Evolutionary conservation across 2,888 invertebrate genomes (phyloP), one percentile per base, ranked within the genome.

Genomic region (Neocrepidodera transversa): DNA sequence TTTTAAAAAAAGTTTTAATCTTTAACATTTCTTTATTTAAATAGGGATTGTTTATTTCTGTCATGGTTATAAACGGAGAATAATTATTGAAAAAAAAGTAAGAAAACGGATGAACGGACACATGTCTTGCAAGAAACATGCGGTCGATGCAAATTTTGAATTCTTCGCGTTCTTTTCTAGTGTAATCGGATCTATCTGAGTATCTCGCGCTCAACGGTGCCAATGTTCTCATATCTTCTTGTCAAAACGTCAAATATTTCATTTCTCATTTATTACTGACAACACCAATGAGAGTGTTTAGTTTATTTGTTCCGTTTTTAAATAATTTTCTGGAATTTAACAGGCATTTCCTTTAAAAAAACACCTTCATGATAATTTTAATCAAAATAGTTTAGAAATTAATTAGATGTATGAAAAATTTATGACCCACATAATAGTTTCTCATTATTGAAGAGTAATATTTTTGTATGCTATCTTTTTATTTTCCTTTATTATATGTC

Each of bases 1-100:
- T n/a, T n/a, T n/a, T n/a, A n/a, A n/a, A n/a, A n/a, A n/a, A n/a
- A n/a, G n/a, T n/a, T n/a, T n/a, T n/a, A n/a, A n/a, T n/a, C n/a
- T n/a, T n/a, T n/a, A n/a, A n/a, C n/a, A n/a, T n/a, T n/a, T n/a
- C n/a, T n/a, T n/a, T n/a, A n/a, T n/a, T n/a, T n/a, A n/a, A n/a
- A n/a, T n/a, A n/a, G n/a, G n/a, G n/a, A n/a, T n/a, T n/a, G n/a
- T n/a, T n/a, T n/a, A n/a, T n/a, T n/a, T n/a, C n/a, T n/a, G n/a
- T n/a, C n/a, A n/a, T n/a, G n/a, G n/a, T n/a, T n/a, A n/a, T n/a
- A 28, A 35, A 13, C 35, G 11, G 11, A 11, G 10, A 35, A 13
- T 68, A 69, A 69, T 69, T 69, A 69, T 62, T 69, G 67, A 68
- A 68, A 67, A 68, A 63, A 60, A 57, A 56, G 5, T 2, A 54